A percentile compares a stretch with the other conserved stretches of the same genome.
phyloP scores from a whole-genome alignment of 2,888 invertebrate genomes.

The Aphelenchoides bicaudatus region DNA sequence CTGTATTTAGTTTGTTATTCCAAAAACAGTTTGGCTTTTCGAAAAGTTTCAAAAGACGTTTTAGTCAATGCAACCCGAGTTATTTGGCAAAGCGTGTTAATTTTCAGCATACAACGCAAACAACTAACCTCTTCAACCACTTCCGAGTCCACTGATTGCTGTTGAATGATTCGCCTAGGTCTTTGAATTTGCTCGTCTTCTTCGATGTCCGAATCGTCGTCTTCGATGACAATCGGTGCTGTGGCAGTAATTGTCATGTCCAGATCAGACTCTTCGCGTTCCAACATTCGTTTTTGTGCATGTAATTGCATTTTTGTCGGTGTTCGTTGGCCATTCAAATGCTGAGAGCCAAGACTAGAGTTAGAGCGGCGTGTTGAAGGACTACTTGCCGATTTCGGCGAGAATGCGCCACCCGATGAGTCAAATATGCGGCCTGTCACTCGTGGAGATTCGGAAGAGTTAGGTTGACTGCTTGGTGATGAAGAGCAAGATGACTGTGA shows the following conservation, averaged over 20 bases:
- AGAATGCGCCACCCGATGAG: slow-evolving; percentile 12
- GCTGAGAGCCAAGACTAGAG: slow-evolving; percentile 11
- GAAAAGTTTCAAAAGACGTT: too few species aligned
- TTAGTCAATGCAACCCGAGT: too few species aligned
- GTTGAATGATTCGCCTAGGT: slow-evolving; percentile 21
- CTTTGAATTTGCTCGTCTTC: slow-evolving; percentile 26
- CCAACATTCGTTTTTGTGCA: slow-evolving; percentile 12
- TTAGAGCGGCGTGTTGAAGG: slow-evolving; percentile 12
- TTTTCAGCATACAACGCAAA: background rate
- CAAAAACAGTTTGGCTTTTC: too few species aligned
- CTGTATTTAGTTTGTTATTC: slow-evolving; percentile 41
- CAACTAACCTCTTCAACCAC: slow-evolving; percentile 84
- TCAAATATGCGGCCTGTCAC: slow-evolving; percentile 12
- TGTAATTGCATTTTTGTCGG: background rate
- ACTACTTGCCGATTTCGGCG: slow-evolving; percentile 5
- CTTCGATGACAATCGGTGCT: slow-evolving; percentile 33
- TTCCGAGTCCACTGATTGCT: slow-evolving; percentile 72
- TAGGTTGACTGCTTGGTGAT: slow-evolving; percentile 5
- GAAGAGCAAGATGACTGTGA: slow-evolving; percentile 18
- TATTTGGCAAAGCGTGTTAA: too few species aligned
- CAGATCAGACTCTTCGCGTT: slow-evolving; percentile 24
- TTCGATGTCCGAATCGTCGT: slow-evolving; percentile 39
- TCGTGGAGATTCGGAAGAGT: slow-evolving; percentile 22
- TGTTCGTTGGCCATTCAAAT: background rate
- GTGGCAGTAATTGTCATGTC: slow-evolving; percentile 24